phyloP scores from a whole-genome alignment of 2,113 vertebrate species.

The Periophthalmus modestus region DNA sequence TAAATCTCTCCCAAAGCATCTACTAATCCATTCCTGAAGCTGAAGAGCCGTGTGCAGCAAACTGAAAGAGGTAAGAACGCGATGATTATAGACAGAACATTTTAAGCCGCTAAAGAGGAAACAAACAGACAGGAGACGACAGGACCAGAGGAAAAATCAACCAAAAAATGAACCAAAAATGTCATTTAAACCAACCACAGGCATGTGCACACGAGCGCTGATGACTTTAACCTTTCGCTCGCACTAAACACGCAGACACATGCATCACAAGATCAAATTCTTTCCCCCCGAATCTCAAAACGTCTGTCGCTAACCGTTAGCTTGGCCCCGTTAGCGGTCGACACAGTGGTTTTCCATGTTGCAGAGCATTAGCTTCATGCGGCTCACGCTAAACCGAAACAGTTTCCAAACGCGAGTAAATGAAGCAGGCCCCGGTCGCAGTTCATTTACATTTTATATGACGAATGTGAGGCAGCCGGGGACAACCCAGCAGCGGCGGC shows the following conservation, averaged over 20 bases:
- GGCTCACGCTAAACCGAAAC: constrained; percentile 25
- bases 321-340: not conserved
- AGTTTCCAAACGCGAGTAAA: constrained; percentile 42
- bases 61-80: not conserved
- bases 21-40: not conserved
- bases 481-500: not conserved
- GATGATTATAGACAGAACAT: not conserved
- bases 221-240: constrained; percentile 15
- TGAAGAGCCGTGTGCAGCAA: too few relatives aligned
- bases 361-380: constrained; percentile 53
- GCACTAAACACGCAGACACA: constrained; percentile 4
- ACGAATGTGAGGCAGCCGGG: not conserved
- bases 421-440: constrained; percentile 2
- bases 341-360: constrained; percentile 52
- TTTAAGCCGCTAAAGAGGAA: not conserved
- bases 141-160: constrained; percentile 6
- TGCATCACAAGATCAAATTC: constrained; percentile 42
- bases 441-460: not conserved
- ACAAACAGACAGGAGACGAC: not conserved
- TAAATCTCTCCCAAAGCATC: not conserved
- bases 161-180: not conserved
- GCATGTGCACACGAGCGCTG: constrained; percentile 35
- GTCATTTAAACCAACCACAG: constrained; percentile 6
- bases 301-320: constrained; percentile 25
- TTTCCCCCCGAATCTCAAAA: constrained; percentile 31